Evolutionary conservation across 2,113 vertebrate genomes (phyloP).

Genomic region (Clarias batrachus): DNA sequence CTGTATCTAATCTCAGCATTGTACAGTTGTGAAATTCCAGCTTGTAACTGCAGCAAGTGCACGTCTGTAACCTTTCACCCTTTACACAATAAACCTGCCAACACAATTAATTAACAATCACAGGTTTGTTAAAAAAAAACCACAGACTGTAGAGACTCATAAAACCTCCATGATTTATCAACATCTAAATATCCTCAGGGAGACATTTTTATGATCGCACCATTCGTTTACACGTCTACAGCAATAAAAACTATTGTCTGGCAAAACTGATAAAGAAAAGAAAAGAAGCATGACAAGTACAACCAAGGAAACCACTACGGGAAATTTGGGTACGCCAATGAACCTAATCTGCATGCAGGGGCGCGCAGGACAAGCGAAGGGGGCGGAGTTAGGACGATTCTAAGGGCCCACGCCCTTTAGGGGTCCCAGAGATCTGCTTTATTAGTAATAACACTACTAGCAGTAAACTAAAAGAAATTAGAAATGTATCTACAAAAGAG

Average conservation of each 20-base stretch:
- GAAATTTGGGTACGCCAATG: no score
- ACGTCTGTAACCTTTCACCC: slow-evolving; percentile 15
- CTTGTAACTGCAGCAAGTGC: neutral
- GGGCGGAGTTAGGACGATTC: no score
- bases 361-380: no score
- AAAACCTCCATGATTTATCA: neutral
- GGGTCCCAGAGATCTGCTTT: no score
- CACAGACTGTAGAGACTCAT: neutral
- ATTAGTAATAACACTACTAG: no score
- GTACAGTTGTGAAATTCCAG: neutral
- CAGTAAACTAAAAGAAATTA: no score
- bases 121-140: neutral
- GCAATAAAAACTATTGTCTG: neutral
- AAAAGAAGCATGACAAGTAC: no score
- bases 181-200: neutral
- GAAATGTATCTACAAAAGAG: no score
- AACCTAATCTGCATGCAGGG: no score
- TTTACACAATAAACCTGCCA: slow-evolving; percentile 19
- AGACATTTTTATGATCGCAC: neutral
- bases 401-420: no score
- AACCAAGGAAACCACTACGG: no score
- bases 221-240: neutral
- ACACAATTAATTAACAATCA: neutral
- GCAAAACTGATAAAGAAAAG: neutral
- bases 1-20: no score